A percentile compares a stretch with the other conserved stretches of the same genome.
These are phyloP conservation scores for Galerucella nymphaeae DNA, from an alignment of 2,888 invertebrate species.

Conservation along the genomic window DNA sequence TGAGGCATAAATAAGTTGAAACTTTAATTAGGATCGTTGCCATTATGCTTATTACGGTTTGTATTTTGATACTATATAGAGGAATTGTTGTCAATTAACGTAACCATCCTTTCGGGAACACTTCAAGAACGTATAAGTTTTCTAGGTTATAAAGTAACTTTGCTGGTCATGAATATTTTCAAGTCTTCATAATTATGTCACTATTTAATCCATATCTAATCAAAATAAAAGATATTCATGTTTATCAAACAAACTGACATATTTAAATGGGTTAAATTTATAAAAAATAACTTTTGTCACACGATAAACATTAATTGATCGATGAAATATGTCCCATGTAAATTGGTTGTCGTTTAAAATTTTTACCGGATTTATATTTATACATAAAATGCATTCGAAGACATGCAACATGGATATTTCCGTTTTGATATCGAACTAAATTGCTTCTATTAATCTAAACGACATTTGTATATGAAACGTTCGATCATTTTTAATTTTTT, in stretches of 20 bases:
- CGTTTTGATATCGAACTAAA: conserved; percentile 17
- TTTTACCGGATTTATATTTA: conserved; percentile 28
- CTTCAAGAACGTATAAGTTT: no score
- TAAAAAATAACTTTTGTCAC: conserved; percentile 12
- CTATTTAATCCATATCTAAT: no score
- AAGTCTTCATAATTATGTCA: no score
- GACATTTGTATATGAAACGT: conserved; percentile 18
- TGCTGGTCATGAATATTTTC: no score
- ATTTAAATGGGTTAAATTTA: no score
- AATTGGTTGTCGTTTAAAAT: conserved; percentile 23
- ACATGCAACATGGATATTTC: conserved; percentile 32
- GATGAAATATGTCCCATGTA: conserved; percentile 21
- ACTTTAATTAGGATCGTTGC: conserved; percentile 26
- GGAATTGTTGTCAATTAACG: no score
- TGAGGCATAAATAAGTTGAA: conserved; percentile 37
- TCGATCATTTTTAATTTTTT: conserved; percentile 7
- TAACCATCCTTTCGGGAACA: no score
- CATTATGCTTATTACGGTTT: conserved; percentile 11
- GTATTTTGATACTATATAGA: no score
- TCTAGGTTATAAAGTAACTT: no score
- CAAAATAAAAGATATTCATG: no score
- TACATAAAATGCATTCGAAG: conserved; percentile 28
- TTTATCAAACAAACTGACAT: no score
- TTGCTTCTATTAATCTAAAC: conserved; percentile 30
- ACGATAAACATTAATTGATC: conserved; percentile 33